Evolutionary conservation across 1,140 invertebrate genomes (phyloP).

Genomic region (Chelonus insularis): DNA sequence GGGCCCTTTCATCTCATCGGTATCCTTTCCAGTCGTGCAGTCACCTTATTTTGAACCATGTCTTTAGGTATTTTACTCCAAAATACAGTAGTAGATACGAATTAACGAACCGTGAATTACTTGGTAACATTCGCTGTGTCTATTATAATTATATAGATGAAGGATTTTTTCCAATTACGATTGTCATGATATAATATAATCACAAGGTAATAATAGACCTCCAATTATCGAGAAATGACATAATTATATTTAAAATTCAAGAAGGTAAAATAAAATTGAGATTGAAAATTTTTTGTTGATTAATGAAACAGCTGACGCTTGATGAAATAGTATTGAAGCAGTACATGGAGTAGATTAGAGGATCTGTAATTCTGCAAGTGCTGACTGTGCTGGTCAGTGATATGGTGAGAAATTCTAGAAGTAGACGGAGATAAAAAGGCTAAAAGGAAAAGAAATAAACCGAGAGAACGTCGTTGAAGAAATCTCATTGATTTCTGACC

Average conservation of each 20-base stretch:
- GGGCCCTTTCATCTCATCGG: conserved; percentile 20
- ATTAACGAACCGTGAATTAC: too few species aligned
- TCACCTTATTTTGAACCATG: too few species aligned
- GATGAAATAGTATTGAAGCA: conserved; percentile 33
- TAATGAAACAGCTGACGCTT: conserved; percentile 34
- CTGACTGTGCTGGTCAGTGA: conserved; percentile 26
- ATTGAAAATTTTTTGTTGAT: conserved; percentile 23
- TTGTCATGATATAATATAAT: too few species aligned
- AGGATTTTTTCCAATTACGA: too few species aligned
- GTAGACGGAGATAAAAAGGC: conserved; percentile 19
- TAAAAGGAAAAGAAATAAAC: not conserved
- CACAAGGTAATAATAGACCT: too few species aligned
- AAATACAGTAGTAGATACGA: too few species aligned
- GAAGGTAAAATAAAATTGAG: too few species aligned
- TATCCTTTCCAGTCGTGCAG: not conserved
- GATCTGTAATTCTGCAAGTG: conserved; percentile 33
- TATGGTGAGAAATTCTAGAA: conserved; percentile 1
- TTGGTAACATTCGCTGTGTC: too few species aligned
- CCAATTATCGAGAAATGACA: too few species aligned
- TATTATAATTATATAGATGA: too few species aligned
- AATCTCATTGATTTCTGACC: conserved; percentile 42
- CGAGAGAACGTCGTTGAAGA: conserved; percentile 31
- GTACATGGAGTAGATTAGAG: conserved; percentile 27
- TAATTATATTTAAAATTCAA: too few species aligned
- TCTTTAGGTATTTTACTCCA: too few species aligned